Percentiles rank a stretch among this genome's conserved stretches.
Conservation (phyloP, 2,113 vertebrate genomes). For the Megaptera novaeangliae region DNA sequence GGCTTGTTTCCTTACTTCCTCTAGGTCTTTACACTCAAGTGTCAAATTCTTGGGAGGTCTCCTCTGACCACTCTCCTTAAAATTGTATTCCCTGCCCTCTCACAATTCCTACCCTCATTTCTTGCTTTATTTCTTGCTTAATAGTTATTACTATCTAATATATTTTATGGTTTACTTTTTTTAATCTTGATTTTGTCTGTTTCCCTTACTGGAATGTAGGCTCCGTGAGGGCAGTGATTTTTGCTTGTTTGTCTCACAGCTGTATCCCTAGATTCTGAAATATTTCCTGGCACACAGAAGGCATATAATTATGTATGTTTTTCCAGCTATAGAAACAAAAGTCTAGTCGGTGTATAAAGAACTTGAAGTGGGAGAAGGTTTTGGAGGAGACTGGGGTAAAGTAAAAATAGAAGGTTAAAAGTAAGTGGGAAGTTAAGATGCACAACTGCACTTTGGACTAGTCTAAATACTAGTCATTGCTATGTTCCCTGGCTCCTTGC, state of each 20-base stretch:
- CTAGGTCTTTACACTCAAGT: not conserved
- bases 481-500: not conserved
- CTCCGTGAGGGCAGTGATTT: not conserved
- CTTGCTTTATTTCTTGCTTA: not conserved
- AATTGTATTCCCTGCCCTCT: not conserved
- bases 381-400: not conserved
- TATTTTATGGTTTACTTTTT: not conserved
- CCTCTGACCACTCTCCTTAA: not conserved
- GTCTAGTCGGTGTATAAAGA: not conserved
- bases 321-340: not conserved
- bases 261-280: not conserved
- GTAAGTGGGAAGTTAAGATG: not conserved
- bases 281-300: not conserved
- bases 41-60: not conserved
- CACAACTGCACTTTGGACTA: not conserved
- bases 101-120: not conserved
- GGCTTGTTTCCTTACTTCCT: not conserved
- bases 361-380: not conserved
- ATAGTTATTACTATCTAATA: not conserved
- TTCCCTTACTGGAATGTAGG: not conserved
- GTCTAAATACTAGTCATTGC: not conserved
- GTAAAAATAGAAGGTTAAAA: slow-evolving; percentile 8
- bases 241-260: not conserved
- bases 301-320: not conserved
- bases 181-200: not conserved